A percentile compares a stretch with the other conserved stretches of the same genome.
These are phyloP conservation scores for Hucho hucho DNA, from an alignment of 2,113 vertebrate species.

Conservation along the genomic window DNA sequence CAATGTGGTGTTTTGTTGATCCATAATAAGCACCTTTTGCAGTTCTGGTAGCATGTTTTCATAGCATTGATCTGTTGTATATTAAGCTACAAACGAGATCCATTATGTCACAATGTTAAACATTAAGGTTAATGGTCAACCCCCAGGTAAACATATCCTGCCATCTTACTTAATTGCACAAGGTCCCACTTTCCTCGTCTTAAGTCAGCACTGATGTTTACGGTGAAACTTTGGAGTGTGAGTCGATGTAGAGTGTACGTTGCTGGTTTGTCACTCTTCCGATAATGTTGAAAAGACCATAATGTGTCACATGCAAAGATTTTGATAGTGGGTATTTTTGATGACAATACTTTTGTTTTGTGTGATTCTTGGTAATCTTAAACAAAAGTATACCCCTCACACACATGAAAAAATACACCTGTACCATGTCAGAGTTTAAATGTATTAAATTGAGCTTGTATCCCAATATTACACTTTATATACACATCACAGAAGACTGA, in stretches of 20 bases:
- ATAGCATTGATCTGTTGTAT: too few species aligned
- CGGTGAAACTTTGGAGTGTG: slow-evolving; percentile 32
- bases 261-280: background rate
- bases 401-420: too few species aligned
- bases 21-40: background rate
- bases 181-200: slow-evolving; percentile 29
- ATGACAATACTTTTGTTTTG: too few species aligned
- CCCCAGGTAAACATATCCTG: too few species aligned
- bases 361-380: too few species aligned
- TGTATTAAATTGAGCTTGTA: too few species aligned
- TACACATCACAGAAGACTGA: too few species aligned
- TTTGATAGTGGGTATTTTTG: background rate
- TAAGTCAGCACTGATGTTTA: slow-evolving; percentile 51
- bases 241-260: slow-evolving; percentile 42
- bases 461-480: too few species aligned
- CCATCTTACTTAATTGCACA: slow-evolving; percentile 51
- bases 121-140: background rate
- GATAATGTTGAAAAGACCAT: background rate
- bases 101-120: background rate
- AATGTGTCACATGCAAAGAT: background rate
- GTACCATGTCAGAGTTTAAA: too few species aligned
- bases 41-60: background rate
- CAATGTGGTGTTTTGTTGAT: background rate
- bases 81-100: background rate
- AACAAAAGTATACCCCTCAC: too few species aligned